Evolutionary conservation across 2,888 invertebrate species (phyloP).

Genomic region (Scaptomyza parva): DNA sequence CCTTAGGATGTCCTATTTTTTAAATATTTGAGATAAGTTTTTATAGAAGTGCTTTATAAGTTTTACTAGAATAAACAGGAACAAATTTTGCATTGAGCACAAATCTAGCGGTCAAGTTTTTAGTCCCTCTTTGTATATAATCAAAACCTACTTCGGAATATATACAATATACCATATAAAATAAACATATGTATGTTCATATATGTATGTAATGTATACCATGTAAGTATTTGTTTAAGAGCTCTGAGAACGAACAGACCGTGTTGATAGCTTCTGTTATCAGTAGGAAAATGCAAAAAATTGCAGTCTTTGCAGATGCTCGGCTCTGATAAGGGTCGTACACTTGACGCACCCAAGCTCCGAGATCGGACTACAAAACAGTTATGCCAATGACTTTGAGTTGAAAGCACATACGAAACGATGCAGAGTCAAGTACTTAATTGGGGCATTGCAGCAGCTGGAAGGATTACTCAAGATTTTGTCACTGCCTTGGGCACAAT

Average conservation of each 20-base stretch:
- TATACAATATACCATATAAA: neutral
- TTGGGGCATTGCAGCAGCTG: conserved; percentile 95
- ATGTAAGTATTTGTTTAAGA: neutral
- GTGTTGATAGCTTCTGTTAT: conserved; percentile 40
- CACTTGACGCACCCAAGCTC: conserved; percentile 31
- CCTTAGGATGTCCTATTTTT: no score
- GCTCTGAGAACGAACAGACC: conserved; percentile 8
- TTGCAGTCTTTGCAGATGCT: conserved; percentile 67
- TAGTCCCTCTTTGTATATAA: neutral
- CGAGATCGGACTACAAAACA: conserved; percentile 38
- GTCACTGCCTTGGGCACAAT: conserved; percentile 88
- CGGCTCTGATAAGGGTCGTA: conserved; percentile 51
- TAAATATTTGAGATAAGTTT: no score
- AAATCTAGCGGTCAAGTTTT: neutral
- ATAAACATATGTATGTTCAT: neutral
- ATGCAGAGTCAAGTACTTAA: conserved; percentile 59
- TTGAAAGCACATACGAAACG: conserved; percentile 22
- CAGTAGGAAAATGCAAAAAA: conserved; percentile 56
- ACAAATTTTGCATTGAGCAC: neutral
- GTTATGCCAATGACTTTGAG: conserved; percentile 41
- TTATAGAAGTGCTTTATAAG: no score
- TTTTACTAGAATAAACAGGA: neutral
- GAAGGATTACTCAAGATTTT: conserved; percentile 95
- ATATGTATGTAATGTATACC: neutral
- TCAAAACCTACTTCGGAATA: neutral